Evolutionary conservation across 2,888 invertebrate species (phyloP).

Genomic region (Sinopyrophorus schimmeli): DNA sequence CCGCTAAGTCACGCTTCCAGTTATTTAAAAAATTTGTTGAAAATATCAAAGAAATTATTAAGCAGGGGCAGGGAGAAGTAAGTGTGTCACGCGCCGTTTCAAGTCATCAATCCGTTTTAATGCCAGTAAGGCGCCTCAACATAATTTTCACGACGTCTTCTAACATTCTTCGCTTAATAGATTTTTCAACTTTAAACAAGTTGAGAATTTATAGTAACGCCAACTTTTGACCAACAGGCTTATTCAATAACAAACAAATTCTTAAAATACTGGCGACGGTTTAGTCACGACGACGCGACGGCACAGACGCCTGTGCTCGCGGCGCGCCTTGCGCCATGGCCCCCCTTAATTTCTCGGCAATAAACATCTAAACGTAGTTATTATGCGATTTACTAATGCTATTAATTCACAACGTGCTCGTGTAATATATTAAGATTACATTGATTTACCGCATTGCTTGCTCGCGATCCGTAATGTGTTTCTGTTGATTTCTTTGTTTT

Average conservation of each 20-base stretch:
- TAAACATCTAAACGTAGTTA: slow-evolving; percentile 9
- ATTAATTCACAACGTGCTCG: slow-evolving; percentile 20
- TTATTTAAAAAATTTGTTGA: no score
- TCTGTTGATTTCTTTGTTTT: neutral
- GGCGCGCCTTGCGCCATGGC: slow-evolving; percentile 22
- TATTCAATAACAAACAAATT: slow-evolving; percentile 34
- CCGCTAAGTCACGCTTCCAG: no score
- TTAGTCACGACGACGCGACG: slow-evolving; percentile 36
- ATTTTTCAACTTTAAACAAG: slow-evolving; percentile 21
- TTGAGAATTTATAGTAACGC: slow-evolving; percentile 14
- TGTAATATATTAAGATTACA: slow-evolving; percentile 16
- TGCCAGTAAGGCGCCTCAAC: slow-evolving; percentile 8
- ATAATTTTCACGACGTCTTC: slow-evolving; percentile 7
- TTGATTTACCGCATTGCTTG: slow-evolving; percentile 10
- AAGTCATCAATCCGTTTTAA: slow-evolving; percentile 8
- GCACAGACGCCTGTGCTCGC: slow-evolving; percentile 30
- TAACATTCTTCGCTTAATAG: slow-evolving; percentile 16
- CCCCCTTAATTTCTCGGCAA: slow-evolving; percentile 11
- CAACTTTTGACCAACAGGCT: slow-evolving; percentile 16
- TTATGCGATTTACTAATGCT: slow-evolving; percentile 20
- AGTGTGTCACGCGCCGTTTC: slow-evolving; percentile 5
- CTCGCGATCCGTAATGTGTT: neutral
- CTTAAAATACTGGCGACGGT: slow-evolving; percentile 34
- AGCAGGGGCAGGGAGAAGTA: no score
- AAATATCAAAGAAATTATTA: no score